Evolutionary conservation across 2,797 vertebrate genomes (phyloP), one percentile per base, ranked within the genome.

Genomic region (Petrocephalus schoutedeni): DNA sequence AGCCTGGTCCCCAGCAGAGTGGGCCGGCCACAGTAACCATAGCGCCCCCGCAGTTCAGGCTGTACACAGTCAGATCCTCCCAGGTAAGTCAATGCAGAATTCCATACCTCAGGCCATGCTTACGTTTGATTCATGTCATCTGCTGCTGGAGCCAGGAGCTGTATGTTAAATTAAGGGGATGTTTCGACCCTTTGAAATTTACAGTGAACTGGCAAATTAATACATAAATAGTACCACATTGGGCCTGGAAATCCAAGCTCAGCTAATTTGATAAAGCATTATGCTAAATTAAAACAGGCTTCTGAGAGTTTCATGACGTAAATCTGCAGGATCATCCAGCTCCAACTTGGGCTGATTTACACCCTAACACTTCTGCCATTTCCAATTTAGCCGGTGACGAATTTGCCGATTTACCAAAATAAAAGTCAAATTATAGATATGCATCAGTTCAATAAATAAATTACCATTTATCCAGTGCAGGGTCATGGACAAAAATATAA

Each of bases 141-240:
- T 49, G 71, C 71, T n/a, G 36, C 19, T n/a, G 71, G n/a, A 77
- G 36, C 67, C 67, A 41, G 14, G 14, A 74, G 67, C 19, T 45
- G 71, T 49, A 77, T 49, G 49, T 77, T 77, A 77, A 77, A 77
- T 77, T 77, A 77, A 49, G 16, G 71, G 7, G 71, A 45, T 49
- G 41, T 77, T 77, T 77, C 45, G 71, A 77, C 71, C 71, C 41
- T 41, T 8, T n/a, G 14, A 77, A 49, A 77, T 77, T 77, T 77
- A 77, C 71, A 77, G 71, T 10, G 36, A 77, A 77, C 71, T 77
- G 36, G 71, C 71, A 77, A 77, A 77, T 77, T 77, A 77, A 77
- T 77, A 45, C 71, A 49, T 77, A 77, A 77, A 77, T 77, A 49
- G 19, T 77, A 77, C 19, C 36, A 77, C 41, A 49, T 77, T 77